Evolutionary conservation across 2,888 invertebrate genomes (phyloP), one percentile per base, ranked within the genome.

Genomic region (Scotopteryx bipunctaria): DNA sequence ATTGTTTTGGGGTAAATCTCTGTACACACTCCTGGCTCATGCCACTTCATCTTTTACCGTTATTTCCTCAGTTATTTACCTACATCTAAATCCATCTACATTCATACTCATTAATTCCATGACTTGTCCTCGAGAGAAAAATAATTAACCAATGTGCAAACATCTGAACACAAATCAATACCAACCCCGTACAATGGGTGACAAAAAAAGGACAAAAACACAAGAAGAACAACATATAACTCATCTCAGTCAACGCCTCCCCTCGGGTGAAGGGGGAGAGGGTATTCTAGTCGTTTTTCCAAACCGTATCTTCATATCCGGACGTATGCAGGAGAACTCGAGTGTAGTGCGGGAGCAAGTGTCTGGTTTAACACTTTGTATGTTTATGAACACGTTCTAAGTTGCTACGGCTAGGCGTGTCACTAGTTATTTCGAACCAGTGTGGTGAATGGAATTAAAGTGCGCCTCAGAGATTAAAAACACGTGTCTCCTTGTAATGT

Each of bases 301-400:
- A 66, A 66, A 64, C 78, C 81, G 81, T 87, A 86, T 86, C 88
- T 87, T 86, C 86, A 86, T 86, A 88, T 87, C 87, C 88, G 87
- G 85, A 71, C 70, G 60, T 57, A 58, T 59, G 61, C 57, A 27
- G 16, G 43, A 16, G 41, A 35, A 41, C 40, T 48, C 31, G 41
- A 42, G 44, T 41, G 36, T 50, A 52, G 55, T 25, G 42, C 2
- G 15, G 25, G 56, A 58, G 61, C 32, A 1, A 17, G 45, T 6
- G 33, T 6, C 5, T 3, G 5, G 8, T 35, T n/a, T 25, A 11
- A 1, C n/a, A 25, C n/a, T 16, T 14, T 17, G 2, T 21, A 21
- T 25, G 3, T 6, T 25, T n/a, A 14, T 2, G 13, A 31, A 11
- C 5, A 31, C 14, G 1, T n/a, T n/a, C n/a, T n/a, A n/a, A n/a